phyloP scores from a whole-genome alignment of 2,797 vertebrate genomes.

The Pseudomugil gertrudae region DNA sequence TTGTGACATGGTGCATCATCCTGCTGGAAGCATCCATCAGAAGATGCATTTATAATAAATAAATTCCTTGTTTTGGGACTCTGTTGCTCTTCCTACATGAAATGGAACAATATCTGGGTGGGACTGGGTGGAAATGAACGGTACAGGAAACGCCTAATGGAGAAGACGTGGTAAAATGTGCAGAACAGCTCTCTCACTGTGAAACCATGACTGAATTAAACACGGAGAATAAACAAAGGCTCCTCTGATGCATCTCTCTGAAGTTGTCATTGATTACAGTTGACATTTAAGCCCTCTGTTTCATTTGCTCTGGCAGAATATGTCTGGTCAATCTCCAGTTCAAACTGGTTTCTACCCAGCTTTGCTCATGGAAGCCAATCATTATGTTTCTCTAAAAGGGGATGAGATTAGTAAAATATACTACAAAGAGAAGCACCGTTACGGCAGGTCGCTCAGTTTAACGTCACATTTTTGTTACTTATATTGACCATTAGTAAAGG shows the following conservation, averaged over 20 bases:
- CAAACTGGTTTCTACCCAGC: constrained; percentile 11
- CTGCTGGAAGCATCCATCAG: no score
- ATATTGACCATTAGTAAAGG: background rate
- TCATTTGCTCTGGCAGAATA: constrained; percentile 18
- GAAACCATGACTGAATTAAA: constrained; percentile 5
- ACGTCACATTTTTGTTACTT: background rate
- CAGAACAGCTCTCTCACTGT: constrained; percentile 3
- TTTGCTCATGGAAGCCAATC: constrained; percentile 5
- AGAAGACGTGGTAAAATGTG: constrained; percentile 28
- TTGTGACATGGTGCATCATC: no score
- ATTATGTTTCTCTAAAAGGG: background rate
- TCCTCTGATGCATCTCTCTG: constrained; percentile 14
- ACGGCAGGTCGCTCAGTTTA: background rate
- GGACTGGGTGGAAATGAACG: constrained; percentile 20
- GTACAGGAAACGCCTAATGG: background rate
- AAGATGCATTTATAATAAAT: background rate
- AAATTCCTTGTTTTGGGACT: constrained; percentile 29
- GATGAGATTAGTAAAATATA: background rate
- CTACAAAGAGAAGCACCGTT: background rate
- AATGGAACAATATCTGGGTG: constrained; percentile 17
- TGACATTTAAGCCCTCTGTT: constrained; percentile 6
- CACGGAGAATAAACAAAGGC: constrained; percentile 10
- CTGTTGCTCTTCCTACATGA: background rate
- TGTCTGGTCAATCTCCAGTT: constrained; percentile 25
- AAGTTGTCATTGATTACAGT: constrained; percentile 1